phyloP scores from a whole-genome alignment of 2,797 vertebrate genomes.

The Tokudaia tokunoshimensis region DNA sequence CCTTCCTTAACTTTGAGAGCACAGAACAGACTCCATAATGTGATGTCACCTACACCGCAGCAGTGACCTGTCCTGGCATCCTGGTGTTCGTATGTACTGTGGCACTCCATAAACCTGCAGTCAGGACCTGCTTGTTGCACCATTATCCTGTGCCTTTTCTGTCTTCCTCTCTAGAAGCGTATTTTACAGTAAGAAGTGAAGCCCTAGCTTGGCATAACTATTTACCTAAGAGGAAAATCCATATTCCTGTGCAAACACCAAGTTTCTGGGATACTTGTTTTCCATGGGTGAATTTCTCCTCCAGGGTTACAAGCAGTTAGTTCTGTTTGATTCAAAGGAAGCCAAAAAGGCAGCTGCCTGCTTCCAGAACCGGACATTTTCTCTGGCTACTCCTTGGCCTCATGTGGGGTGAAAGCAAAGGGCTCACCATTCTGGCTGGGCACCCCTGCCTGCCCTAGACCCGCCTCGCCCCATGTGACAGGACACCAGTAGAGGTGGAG shows the following conservation, averaged over 20 bases:
- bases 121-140: background rate
- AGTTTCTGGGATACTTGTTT: background rate
- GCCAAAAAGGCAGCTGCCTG: background rate
- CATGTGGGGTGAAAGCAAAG: background rate
- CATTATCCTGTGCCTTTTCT: background rate
- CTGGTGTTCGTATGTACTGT: background rate
- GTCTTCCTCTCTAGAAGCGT: background rate
- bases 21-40: too few species aligned
- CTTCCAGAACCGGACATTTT: slow-evolving; percentile 38
- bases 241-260: background rate
- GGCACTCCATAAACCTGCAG: background rate
- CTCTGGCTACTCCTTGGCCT: background rate
- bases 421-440: rapidly evolving
- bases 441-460: background rate
- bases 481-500: background rate
- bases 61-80: background rate
- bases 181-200: background rate
- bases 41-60: background rate
- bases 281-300: background rate
- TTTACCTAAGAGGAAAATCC: background rate
- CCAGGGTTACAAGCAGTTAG: background rate
- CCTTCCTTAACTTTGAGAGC: background rate
- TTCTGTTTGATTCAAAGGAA: slow-evolving; percentile 28
- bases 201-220: background rate
- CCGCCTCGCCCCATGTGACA: background rate